phyloP scores from a whole-genome alignment of 2,888 invertebrate species.

The Acanthopleura granulata region DNA sequence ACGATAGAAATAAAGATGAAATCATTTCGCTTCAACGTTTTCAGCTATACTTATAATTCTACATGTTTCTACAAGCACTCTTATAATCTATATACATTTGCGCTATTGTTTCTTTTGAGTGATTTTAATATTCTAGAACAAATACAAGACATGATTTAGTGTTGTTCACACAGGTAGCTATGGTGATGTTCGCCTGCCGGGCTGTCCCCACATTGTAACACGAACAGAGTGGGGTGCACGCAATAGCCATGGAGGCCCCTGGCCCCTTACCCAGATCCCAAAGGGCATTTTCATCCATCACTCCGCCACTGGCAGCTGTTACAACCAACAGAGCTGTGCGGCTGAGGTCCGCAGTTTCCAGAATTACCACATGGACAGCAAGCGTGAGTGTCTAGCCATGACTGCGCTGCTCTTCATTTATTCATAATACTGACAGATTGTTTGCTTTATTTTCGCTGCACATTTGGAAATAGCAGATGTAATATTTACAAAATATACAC shows the following conservation, averaged over 20 bases:
- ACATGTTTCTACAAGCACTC: too few species aligned
- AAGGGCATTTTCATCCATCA: constrained; percentile 55
- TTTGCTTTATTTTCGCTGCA: too few species aligned
- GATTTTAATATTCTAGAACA: too few species aligned
- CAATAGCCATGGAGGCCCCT: constrained; percentile 28
- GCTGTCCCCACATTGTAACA: constrained; percentile 34
- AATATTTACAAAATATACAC: too few species aligned
- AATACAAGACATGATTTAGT: background rate
- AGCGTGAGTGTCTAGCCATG: constrained; percentile 27
- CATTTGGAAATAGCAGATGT: too few species aligned
- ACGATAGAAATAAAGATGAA: too few species aligned
- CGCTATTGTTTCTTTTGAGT: too few species aligned
- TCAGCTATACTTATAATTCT: too few species aligned
- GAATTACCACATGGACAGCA: constrained; percentile 43
- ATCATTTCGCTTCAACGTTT: too few species aligned
- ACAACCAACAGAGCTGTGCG: constrained; percentile 31
- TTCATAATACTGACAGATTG: too few species aligned
- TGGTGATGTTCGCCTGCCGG: constrained; percentile 15
- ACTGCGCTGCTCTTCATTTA: background rate
- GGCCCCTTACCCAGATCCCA: constrained; percentile 33
- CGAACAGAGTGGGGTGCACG: constrained; percentile 45
- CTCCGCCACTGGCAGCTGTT: constrained; percentile 70
- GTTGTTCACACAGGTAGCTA: background rate
- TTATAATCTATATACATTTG: too few species aligned
- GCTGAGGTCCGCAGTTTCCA: constrained; percentile 34